Conservation (phyloP, 2,797 vertebrate species). For the Vultur gryphus region DNA sequence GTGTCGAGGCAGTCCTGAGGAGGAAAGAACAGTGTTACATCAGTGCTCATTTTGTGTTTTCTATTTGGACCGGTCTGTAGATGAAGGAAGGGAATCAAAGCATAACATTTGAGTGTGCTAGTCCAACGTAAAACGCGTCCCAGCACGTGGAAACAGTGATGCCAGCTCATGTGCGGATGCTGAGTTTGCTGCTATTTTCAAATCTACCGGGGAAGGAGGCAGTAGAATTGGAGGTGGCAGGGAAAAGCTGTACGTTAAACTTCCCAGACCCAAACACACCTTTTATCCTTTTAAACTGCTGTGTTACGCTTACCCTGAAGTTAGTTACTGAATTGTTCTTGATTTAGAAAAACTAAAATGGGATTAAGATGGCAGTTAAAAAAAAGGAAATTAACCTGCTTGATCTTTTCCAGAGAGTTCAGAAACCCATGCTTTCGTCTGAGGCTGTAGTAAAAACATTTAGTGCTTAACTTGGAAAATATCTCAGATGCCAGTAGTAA, state of each 20-base stretch:
- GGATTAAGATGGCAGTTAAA: neutral
- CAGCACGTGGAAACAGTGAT: neutral
- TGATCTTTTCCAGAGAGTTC: neutral
- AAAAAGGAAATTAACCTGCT: neutral
- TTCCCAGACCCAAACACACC: neutral
- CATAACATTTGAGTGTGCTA: neutral
- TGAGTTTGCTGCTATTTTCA: neutral
- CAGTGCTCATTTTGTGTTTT: neutral
- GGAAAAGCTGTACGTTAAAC: neutral
- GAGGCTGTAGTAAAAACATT: neutral
- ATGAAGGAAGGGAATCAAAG: neutral
- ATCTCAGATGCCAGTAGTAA: neutral
- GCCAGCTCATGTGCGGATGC: fast-evolving
- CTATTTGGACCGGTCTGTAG: neutral
- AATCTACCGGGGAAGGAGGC: neutral
- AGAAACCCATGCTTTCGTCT: neutral
- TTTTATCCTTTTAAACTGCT: neutral
- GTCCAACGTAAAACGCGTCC: fast-evolving
- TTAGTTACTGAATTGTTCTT: neutral
- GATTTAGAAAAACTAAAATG: neutral
- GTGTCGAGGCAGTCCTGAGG: neutral
- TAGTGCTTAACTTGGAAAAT: neutral
- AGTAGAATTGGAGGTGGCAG: neutral
- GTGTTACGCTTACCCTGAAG: neutral
- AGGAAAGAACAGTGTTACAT: neutral